Base-by-base conservation (phyloP, 2,888 invertebrate species). In the Tubulanus polymorphus region DNA sequence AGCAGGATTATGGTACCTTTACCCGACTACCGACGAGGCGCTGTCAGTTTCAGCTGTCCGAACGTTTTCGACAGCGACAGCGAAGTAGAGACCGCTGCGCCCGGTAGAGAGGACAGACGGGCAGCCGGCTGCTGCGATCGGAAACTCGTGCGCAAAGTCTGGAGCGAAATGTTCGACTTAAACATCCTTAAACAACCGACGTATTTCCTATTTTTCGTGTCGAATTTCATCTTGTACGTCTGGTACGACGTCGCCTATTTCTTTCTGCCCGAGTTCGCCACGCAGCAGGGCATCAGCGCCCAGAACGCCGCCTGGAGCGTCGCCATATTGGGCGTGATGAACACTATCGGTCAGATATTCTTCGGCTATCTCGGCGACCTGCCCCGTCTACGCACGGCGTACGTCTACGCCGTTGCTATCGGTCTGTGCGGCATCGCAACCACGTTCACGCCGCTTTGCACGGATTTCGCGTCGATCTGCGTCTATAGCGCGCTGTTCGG, bases 191-290 rank as follows among this genome's bases (percentile, higher is more conserved):
- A 56, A 46, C 68, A 69, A 55, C 67, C 65, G 0, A 60, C 73
- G 20, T 78, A 73, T 57, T 48, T 72, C 2, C 12, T 73, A 12
- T 85, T 93, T 73, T 90, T 90, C 54, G 73, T 92, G 18, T 90
- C 93, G 53, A 93, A 93, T 63, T 87, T 93, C 66, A 83, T 93
- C 53, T 84, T 95, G 51, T 95, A 94, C 81, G 87, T 89, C 70
- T 93, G 93, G 90, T 81, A 81, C 62, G 94, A 96, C 72, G 90
- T 95, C 55, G 93, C 94, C 15, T 96, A 96, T 81, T 90, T 95
- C 77, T 95, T 93, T 80, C 83, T 94, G 60, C 89, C 90, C 53
- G 93, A 94, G 71, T 87, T 90, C 75, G 71, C 71, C 3, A 84
- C 84, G 32, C 84, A 85, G 10, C 83, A 85, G 60, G 86, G 86